phyloP scores from a whole-genome alignment of 2,797 vertebrate species.

The Trematomus bernacchii region DNA sequence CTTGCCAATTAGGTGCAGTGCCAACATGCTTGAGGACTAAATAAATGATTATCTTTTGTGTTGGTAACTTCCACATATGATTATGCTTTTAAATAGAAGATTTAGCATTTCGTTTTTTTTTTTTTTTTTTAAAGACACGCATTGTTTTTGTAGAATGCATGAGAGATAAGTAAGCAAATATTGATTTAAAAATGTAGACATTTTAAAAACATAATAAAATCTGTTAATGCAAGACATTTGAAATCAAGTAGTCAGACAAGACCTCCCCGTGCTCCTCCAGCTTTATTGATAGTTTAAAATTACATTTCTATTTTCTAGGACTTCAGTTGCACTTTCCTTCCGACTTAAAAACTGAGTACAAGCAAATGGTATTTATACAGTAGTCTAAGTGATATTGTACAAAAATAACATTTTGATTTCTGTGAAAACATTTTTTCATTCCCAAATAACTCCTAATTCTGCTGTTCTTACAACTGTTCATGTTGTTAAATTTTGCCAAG shows the following conservation, averaged over 20 bases:
- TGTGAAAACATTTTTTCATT: conserved; percentile 97
- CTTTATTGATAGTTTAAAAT: conserved; percentile 99
- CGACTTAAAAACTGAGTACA: conserved; percentile 99
- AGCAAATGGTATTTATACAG: conserved; percentile 99
- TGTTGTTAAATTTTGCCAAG: conserved; percentile 85
- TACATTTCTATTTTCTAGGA: conserved; percentile 99
- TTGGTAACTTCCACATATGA: too few species aligned
- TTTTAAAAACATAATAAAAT: too few species aligned
- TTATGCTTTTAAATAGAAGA: too few species aligned
- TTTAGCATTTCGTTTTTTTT: too few species aligned
- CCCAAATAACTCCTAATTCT: conserved; percentile 97
- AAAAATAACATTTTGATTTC: conserved; percentile 99
- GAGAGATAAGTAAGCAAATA: too few species aligned
- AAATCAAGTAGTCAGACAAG: conserved; percentile 56
- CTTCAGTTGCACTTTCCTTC: conserved; percentile 99
- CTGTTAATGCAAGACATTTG: background rate
- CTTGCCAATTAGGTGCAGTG: background rate
- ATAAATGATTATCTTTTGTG: too few species aligned
- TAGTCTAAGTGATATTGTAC: conserved; percentile 99
- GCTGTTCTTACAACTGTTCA: conserved; percentile 80
- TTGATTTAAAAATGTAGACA: too few species aligned
- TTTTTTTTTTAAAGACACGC: too few species aligned
- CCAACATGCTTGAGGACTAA: too few species aligned
- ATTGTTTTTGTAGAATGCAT: too few species aligned
- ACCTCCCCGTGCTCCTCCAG: conserved; percentile 99